These are phyloP conservation scores for Porites rus DNA, from an alignment of 92 coral and sea anemone genomes.

Conservation along the genomic window DNA sequence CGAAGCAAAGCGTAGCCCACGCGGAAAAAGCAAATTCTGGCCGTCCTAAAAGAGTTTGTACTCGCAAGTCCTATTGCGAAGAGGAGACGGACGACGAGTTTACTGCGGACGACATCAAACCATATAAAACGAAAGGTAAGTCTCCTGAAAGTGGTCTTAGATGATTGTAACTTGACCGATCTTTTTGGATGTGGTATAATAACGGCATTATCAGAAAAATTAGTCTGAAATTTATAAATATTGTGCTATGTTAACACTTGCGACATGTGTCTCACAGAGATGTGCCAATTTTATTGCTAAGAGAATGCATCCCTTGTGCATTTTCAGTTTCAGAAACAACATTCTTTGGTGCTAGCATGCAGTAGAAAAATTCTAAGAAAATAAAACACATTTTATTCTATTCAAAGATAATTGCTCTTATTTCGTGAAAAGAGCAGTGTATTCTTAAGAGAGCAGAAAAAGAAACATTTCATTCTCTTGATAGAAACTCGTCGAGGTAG, in stretches of 20 bases:
- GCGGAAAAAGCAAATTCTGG: slow-evolving; percentile 3
- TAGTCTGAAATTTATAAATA: slow-evolving; percentile 33
- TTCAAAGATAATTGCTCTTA: background rate
- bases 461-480: background rate
- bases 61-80: slow-evolving; percentile 43
- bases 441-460: background rate
- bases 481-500: background rate
- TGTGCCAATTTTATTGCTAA: slow-evolving; percentile 11
- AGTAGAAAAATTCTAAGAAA: slow-evolving; percentile 1
- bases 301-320: background rate
- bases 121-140: slow-evolving; percentile 60
- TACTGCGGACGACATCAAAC: slow-evolving; percentile 28
- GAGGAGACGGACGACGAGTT: slow-evolving; percentile 44
- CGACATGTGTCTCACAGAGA: slow-evolving; percentile 12
- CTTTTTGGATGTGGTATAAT: slow-evolving; percentile 21
- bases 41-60: slow-evolving; percentile 36
- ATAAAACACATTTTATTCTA: background rate
- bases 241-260: slow-evolving; percentile 34
- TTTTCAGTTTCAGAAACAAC: background rate
- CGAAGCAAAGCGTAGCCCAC: slow-evolving; percentile 32
- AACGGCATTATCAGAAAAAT: slow-evolving; percentile 27
- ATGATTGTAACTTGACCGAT: slow-evolving; percentile 20
- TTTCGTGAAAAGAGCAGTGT: slow-evolving; percentile 19
- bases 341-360: background rate
- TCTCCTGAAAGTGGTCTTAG: background rate